phyloP scores from a whole-genome alignment of 2,797 vertebrate genomes.

The Chrysolophus pictus region DNA sequence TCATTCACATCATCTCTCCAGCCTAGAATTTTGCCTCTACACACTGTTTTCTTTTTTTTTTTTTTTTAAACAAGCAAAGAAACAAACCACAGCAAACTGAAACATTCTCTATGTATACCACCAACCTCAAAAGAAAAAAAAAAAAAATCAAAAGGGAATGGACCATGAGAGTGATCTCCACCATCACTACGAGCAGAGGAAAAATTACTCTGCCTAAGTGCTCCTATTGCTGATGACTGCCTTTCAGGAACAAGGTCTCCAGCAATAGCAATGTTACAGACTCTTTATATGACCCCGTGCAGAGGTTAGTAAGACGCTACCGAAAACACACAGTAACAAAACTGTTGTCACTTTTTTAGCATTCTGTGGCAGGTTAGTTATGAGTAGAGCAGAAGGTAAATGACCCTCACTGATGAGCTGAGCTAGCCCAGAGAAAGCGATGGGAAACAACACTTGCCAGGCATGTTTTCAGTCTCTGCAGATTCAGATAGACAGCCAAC shows the following conservation, averaged over 20 bases:
- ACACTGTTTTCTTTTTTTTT: neutral
- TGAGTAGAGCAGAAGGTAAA: neutral
- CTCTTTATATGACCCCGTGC: neutral
- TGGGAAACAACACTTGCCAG: neutral
- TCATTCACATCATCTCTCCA: neutral
- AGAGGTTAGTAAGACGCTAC: neutral
- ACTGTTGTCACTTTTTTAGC: neutral
- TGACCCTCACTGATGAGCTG: neutral
- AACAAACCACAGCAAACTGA: neutral
- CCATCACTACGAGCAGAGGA: neutral
- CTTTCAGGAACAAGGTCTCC: neutral
- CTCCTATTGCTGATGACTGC: neutral
- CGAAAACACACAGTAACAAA: neutral
- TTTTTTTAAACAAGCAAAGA: no score
- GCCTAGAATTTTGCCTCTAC: neutral
- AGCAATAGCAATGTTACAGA: neutral
- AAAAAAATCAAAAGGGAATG: neutral
- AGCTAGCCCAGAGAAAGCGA: neutral
- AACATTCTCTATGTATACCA: fast-evolving
- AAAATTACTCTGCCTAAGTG: neutral
- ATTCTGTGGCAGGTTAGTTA: neutral
- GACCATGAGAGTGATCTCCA: neutral
- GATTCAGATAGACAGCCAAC: neutral
- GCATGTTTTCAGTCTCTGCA: neutral
- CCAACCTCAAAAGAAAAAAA: neutral